These are phyloP conservation scores for Neotoxoptera formosana DNA, from an alignment of 1,140 invertebrate genomes.

Conservation along the genomic window DNA sequence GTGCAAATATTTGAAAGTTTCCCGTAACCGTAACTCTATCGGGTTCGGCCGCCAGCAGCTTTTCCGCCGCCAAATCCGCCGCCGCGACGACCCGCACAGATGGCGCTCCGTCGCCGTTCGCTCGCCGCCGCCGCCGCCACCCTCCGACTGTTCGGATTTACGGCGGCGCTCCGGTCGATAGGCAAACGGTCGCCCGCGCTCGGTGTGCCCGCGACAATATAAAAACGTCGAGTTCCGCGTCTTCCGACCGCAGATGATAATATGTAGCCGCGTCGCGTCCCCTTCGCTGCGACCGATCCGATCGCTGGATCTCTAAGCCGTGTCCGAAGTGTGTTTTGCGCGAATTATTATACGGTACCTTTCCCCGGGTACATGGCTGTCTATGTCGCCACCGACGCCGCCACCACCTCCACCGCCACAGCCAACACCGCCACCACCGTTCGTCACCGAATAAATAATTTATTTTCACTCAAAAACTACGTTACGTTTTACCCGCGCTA, in stretches of 20 bases:
- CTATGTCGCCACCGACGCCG: neutral
- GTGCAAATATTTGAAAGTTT: constrained; percentile 25
- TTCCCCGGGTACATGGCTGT: neutral
- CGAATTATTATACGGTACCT: neutral
- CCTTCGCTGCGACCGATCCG: neutral
- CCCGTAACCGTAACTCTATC: neutral
- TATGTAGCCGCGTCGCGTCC: constrained; percentile 42
- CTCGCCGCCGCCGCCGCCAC: neutral
- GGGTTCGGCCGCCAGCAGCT: neutral
- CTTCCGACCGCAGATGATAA: constrained; percentile 41
- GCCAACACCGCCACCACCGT: neutral
- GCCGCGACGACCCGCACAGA: neutral
- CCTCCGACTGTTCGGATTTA: too few species aligned
- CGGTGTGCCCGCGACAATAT: neutral
- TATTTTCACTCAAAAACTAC: neutral
- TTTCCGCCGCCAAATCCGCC: neutral
- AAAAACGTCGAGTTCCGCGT: neutral
- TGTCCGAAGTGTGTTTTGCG: neutral
- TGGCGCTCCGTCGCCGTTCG: neutral
- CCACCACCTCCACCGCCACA: neutral
- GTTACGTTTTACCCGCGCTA: neutral
- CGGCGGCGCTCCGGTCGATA: constrained; percentile 9
- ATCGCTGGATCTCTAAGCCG: constrained; percentile 18
- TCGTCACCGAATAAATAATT: neutral
- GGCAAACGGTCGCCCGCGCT: neutral